A percentile compares a stretch with the other conserved stretches of the same genome.
Conservation (phyloP, 2,113 vertebrate species). For the Solenodon paradoxus region DNA sequence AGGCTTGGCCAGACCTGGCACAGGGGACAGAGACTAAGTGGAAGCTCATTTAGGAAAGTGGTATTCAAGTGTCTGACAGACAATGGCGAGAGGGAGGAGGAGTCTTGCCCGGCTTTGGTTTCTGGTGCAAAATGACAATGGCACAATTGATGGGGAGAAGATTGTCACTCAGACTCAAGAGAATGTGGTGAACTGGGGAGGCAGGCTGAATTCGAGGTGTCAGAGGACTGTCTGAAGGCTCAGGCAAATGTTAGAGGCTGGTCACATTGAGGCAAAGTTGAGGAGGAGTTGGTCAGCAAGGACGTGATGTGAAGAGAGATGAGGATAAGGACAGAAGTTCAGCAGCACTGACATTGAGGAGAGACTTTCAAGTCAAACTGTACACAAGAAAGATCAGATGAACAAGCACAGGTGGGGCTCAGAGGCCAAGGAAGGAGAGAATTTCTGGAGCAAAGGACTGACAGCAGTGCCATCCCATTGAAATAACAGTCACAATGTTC, state of each 20-base stretch:
- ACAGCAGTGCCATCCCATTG: too few species aligned
- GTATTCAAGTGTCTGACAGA: neutral
- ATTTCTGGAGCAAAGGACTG: neutral
- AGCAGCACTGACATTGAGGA: neutral
- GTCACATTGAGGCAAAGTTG: neutral
- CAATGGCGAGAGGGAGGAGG: neutral
- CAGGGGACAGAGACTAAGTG: too few species aligned
- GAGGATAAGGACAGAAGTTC: neutral
- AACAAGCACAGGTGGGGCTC: neutral
- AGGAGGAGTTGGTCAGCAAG: neutral
- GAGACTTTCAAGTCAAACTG: neutral
- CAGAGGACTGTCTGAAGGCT: neutral
- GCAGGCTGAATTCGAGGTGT: too few species aligned
- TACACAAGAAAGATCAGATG: too few species aligned
- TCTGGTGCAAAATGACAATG: neutral
- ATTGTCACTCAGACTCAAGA: neutral
- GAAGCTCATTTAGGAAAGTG: neutral
- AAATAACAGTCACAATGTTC: neutral
- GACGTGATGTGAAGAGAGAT: rapidly evolving
- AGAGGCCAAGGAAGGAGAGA: neutral
- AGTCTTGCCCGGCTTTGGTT: too few species aligned
- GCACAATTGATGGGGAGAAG: neutral
- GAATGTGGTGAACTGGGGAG: neutral
- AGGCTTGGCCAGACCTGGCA: neutral
- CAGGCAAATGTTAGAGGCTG: neutral